These are phyloP conservation scores for Elegia similella DNA, from an alignment of 2,888 invertebrate genomes.

Conservation along the genomic window DNA sequence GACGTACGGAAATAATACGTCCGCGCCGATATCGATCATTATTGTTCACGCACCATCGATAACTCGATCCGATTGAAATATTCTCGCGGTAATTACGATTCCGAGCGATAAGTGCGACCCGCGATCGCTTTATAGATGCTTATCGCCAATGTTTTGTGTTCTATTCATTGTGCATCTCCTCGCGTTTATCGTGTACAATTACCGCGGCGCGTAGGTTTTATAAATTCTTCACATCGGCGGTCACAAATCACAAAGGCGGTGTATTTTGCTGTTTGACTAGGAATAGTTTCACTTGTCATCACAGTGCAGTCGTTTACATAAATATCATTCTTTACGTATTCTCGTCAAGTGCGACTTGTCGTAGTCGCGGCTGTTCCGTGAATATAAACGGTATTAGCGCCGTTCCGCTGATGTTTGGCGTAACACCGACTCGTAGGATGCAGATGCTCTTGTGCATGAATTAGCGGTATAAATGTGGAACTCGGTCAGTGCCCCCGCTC, in stretches of 20 bases:
- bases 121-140: slow-evolving; percentile 49
- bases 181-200: slow-evolving; percentile 46
- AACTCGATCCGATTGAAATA: slow-evolving; percentile 72
- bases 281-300: slow-evolving; percentile 70
- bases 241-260: slow-evolving; percentile 58
- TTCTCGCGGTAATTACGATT: slow-evolving; percentile 76
- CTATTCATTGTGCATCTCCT: slow-evolving; percentile 56
- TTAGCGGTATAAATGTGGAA: slow-evolving; percentile 77
- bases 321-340: slow-evolving; percentile 71
- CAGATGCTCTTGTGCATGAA: slow-evolving; percentile 72
- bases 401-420: slow-evolving; percentile 42
- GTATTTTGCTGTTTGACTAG: slow-evolving; percentile 55
- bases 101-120: slow-evolving; percentile 56
- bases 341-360: slow-evolving; percentile 50
- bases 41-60: slow-evolving; percentile 70
- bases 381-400: slow-evolving; percentile 63
- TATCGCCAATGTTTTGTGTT: slow-evolving; percentile 44
- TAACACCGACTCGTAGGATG: slow-evolving; percentile 52
- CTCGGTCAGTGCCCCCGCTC: slow-evolving; percentile 75
- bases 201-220: slow-evolving; percentile 46
- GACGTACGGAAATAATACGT: slow-evolving; percentile 67
- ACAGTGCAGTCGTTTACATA: slow-evolving; percentile 58
- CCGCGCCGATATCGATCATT: slow-evolving; percentile 58
- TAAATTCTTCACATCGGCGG: slow-evolving; percentile 52
- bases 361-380: slow-evolving; percentile 51